Evolutionary conservation across 2,797 vertebrate genomes (phyloP), one percentile per base, ranked within the genome.

Genomic region (Dendrocincla tyrannina): DNA sequence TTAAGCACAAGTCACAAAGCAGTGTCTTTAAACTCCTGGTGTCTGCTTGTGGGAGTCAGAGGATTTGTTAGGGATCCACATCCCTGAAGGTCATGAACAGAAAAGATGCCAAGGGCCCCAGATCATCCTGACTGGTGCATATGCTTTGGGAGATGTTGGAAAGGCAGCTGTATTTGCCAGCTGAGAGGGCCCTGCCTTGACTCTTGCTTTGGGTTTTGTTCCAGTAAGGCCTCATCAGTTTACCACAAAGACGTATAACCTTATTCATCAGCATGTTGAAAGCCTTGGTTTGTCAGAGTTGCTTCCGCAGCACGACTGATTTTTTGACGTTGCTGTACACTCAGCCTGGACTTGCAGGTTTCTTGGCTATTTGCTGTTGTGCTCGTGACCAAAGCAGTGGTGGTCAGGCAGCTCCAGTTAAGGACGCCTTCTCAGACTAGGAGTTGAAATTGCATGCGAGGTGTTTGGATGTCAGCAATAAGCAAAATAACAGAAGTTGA

Each of bases 241-340:
- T 28, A 92, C 89, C 68, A 88, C 94, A 89, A 91, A 91, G 82
- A 76, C 2, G 16, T 69, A 66, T 14, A 92, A 46, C 79, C 55
- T 85, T 83, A n/a, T 85, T 89, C 59, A 85, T 85, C 75, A 79
- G 59, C n/a, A 0, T 69, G 67, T 88, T 69, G 88, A 84, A 90
- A 91, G 68, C 60, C 73, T 77, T 10, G 8, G 47, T 90, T 63
- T 76, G 64, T 74, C 83, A 66, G 53, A 73, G 78, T 8, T 79
- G 42, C 33, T 42, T 67, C 85, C 3, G 19, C 1, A 23, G 39
- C 42, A 12, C 8, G 20, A 39, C 68, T 64, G 59, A 87, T 72
- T 82, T 83, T 86, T 73, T 82, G 42, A 55, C 2, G 3, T 58
- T 42, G 72, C 46, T 77, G 44, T 80, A 58, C 75, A 83, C 79